These are phyloP conservation scores for Phymastichus coffea DNA, from an alignment of 1,140 invertebrate genomes.

Conservation along the genomic window DNA sequence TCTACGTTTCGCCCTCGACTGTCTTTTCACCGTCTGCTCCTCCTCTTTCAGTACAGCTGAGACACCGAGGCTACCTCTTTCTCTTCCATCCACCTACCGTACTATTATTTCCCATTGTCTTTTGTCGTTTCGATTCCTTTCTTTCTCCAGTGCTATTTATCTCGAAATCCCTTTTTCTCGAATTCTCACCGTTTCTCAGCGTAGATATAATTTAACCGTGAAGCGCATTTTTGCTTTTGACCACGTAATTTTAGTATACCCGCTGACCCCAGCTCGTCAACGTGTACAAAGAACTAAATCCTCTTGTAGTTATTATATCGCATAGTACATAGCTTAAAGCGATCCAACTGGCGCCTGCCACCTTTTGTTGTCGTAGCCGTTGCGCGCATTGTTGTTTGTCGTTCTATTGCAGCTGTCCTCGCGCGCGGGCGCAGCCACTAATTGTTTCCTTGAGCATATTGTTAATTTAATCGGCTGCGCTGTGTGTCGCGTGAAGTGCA, in stretches of 20 bases:
- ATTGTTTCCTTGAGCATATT: too few relatives aligned
- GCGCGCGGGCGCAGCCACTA: too few relatives aligned
- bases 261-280: background rate
- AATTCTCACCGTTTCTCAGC: background rate
- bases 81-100: too few relatives aligned
- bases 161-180: background rate
- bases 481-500: too few relatives aligned
- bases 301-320: background rate
- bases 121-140: background rate
- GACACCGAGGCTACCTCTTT: background rate
- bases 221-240: too few relatives aligned
- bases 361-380: too few relatives aligned
- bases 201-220: too few relatives aligned
- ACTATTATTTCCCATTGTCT: background rate
- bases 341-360: too few relatives aligned
- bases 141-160: slow-evolving; percentile 1
- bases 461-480: too few relatives aligned
- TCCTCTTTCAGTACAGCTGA: background rate
- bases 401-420: too few relatives aligned
- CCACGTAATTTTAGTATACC: slow-evolving; percentile 1
- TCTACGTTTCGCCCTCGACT: background rate
- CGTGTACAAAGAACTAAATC: background rate
- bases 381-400: too few relatives aligned
- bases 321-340: too few relatives aligned
- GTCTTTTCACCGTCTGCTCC: background rate